Evolutionary conservation across 92 coral and sea anemone genomes (phyloP).

Genomic region (Chrysogorgia sp.): DNA sequence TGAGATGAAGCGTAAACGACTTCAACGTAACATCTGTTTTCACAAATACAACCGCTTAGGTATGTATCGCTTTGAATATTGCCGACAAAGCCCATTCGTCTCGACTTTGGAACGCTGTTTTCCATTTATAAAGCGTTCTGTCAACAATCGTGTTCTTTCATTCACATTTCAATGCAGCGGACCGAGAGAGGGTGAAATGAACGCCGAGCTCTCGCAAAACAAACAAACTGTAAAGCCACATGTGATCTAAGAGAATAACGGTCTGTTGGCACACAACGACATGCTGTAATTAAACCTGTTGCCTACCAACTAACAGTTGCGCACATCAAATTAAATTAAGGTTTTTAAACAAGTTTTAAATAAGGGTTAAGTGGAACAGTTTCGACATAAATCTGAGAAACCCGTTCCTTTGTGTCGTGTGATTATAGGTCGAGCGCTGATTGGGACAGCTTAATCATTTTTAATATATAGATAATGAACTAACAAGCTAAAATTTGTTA

Average conservation of each 20-base stretch:
- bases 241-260: not conserved
- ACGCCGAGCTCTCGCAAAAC: not conserved
- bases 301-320: not conserved
- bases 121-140: slow-evolving; percentile 17
- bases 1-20: not conserved
- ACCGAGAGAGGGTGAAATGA: not conserved
- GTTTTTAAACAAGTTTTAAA: slow-evolving; percentile 39
- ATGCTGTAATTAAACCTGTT: not conserved
- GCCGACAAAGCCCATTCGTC: slow-evolving; percentile 52
- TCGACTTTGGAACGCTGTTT: slow-evolving; percentile 50
- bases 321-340: slow-evolving; percentile 40
- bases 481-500: slow-evolving; percentile 40
- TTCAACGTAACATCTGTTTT: slow-evolving; percentile 45
- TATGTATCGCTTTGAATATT: slow-evolving; percentile 40
- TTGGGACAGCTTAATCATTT: slow-evolving; percentile 37
- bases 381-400: slow-evolving; percentile 39
- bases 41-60: slow-evolving; percentile 39
- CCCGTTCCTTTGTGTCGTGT: slow-evolving; percentile 34
- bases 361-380: slow-evolving; percentile 49
- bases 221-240: slow-evolving; percentile 6
- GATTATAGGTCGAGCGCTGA: slow-evolving; percentile 35
- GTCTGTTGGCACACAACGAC: not conserved
- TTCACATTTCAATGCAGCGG: slow-evolving; percentile 4
- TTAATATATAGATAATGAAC: slow-evolving; percentile 48
- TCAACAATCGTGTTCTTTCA: slow-evolving; percentile 7